These are phyloP conservation scores for Neolamprologus ventralis DNA, from an alignment of 2,113 vertebrate genomes.

Conservation along the genomic window DNA sequence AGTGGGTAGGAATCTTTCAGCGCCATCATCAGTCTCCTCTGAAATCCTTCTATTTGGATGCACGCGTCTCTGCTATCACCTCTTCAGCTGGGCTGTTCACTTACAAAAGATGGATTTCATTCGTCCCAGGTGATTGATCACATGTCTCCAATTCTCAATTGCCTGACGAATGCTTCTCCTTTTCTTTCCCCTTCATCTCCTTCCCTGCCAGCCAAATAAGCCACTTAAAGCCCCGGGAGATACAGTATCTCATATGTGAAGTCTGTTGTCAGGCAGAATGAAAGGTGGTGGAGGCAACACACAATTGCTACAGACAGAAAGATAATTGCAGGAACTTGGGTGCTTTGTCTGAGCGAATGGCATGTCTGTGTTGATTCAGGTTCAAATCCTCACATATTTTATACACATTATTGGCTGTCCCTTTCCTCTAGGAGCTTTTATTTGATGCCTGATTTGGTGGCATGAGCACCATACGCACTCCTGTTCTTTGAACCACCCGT, in stretches of 20 bases:
- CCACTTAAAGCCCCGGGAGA: conserved; percentile 18
- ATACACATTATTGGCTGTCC: neutral
- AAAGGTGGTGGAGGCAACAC: conserved; percentile 20
- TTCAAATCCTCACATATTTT: conserved; percentile 5
- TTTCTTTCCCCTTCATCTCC: conserved; percentile 10
- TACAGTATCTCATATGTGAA: conserved; percentile 34
- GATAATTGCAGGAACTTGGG: conserved; percentile 41
- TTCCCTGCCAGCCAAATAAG: conserved; percentile 29
- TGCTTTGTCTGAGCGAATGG: conserved; percentile 32
- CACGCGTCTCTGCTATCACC: neutral
- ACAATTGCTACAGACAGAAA: conserved; percentile 45
- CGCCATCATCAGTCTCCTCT: neutral
- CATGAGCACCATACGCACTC: neutral
- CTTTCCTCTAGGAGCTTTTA: neutral
- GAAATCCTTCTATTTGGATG: neutral
- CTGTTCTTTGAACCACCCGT: neutral
- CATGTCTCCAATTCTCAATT: conserved; percentile 21
- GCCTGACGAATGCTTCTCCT: conserved; percentile 1
- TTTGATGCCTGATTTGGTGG: conserved; percentile 14
- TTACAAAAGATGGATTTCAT: conserved; percentile 15
- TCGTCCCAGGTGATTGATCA: conserved; percentile 12
- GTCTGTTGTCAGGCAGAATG: conserved; percentile 33
- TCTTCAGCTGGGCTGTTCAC: neutral
- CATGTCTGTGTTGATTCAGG: conserved; percentile 43
- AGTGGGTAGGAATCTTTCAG: neutral